Evolutionary conservation across 2,888 invertebrate species (phyloP).

Genomic region (Cryptops parisi): DNA sequence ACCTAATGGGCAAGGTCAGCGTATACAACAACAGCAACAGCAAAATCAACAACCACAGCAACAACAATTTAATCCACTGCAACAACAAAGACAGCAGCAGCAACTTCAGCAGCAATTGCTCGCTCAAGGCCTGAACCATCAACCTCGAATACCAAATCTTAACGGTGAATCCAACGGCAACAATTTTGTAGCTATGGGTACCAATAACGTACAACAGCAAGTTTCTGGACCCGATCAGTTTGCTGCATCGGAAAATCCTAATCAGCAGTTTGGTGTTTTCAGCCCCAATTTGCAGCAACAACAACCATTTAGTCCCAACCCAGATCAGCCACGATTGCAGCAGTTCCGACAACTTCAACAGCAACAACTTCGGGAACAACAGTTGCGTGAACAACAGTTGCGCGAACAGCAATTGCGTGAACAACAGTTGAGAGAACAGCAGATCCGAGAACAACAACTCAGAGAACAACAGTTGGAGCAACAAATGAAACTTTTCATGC

Average conservation of each 20-base stretch:
- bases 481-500: background rate
- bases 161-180: background rate
- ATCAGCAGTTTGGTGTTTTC: background rate
- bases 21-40: background rate
- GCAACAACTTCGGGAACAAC: background rate
- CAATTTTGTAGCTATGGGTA: background rate
- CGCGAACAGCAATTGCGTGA: background rate
- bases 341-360: background rate
- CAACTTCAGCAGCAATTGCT: background rate
- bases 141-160: background rate
- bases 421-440: background rate
- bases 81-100: background rate
- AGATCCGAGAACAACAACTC: slow-evolving; percentile 4
- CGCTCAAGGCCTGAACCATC: background rate
- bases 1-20: too few relatives aligned
- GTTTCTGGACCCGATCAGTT: background rate
- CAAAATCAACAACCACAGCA: background rate
- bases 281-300: background rate
- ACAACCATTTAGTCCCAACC: background rate
- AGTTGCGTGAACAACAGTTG: background rate
- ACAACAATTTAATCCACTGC: background rate
- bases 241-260: background rate
- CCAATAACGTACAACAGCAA: background rate
- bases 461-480: too few relatives aligned
- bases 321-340: background rate